A percentile compares a stretch with the other conserved stretches of the same genome.
phyloP scores from a whole-genome alignment of 1,140 invertebrate species.

The Halesus radiatus region DNA sequence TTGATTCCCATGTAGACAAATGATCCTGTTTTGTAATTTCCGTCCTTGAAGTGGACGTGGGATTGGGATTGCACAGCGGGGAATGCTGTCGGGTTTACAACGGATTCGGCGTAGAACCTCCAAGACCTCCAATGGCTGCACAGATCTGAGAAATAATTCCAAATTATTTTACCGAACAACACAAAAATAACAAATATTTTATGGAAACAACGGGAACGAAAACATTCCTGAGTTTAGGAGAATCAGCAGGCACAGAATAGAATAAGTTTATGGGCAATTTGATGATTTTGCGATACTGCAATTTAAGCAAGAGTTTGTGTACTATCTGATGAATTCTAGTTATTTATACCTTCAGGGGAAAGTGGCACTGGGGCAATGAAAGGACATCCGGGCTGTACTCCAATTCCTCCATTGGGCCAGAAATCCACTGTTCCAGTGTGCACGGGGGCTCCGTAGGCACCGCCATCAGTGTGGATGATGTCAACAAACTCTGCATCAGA shows the following conservation, averaged over 20 bases:
- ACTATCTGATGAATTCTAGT: neutral
- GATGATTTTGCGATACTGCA: neutral
- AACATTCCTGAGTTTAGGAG: conserved; percentile 40
- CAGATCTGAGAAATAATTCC: conserved; percentile 66
- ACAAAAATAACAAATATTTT: conserved; percentile 1
- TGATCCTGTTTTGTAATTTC: conserved; percentile 44
- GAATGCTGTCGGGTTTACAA: conserved; percentile 66
- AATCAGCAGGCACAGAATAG: conserved; percentile 31
- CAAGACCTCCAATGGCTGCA: conserved; percentile 78
- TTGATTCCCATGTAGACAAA: conserved; percentile 62
- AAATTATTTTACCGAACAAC: neutral
- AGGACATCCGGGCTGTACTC: conserved; percentile 76
- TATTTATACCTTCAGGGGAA: neutral
- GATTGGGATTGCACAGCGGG: conserved; percentile 63
- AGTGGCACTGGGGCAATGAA: neutral
- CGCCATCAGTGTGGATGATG: conserved; percentile 71
- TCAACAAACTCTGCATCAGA: conserved; percentile 70
- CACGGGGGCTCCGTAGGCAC: conserved; percentile 65
- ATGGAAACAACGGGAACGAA: too few relatives aligned
- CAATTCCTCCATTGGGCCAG: conserved; percentile 74
- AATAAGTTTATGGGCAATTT: neutral
- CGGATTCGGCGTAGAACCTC: conserved; percentile 73
- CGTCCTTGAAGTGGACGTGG: conserved; percentile 63
- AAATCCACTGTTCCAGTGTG: conserved; percentile 74
- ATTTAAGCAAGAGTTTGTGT: neutral